Evolutionary conservation across 37 sponge, comb jelly and placozoan genomes (phyloP).

Genomic region (Aphrocallistes beatrix): DNA sequence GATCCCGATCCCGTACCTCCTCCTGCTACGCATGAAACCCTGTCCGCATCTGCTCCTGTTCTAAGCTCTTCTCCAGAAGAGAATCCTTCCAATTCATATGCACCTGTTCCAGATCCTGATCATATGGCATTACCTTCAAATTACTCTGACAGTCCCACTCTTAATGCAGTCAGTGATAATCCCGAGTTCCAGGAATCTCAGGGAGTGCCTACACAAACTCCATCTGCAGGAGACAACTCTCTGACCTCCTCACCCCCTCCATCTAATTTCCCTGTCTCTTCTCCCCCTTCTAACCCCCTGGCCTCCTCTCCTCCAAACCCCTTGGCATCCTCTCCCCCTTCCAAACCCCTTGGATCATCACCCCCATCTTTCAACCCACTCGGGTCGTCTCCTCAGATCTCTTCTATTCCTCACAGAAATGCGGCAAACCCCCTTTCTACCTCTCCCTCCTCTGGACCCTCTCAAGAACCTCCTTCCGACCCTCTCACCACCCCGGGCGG

Average conservation of each 20-base stretch:
- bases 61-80: not conserved
- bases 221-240: no score
- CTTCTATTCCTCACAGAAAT: not conserved
- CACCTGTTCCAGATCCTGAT: not conserved
- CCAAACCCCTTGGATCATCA: not conserved
- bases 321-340: not conserved
- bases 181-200: no score
- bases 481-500: not conserved
- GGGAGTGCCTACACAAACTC: no score
- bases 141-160: not conserved
- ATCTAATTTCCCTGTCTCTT: no score
- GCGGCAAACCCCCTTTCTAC: not conserved
- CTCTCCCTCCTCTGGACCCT: no score
- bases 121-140: not conserved
- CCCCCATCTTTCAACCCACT: not conserved
- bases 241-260: no score
- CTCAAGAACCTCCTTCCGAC: no score
- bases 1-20: not conserved
- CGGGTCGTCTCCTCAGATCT: not conserved
- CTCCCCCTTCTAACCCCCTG: not conserved
- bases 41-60: not conserved
- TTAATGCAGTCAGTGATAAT: not conserved
- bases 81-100: not conserved
- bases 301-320: not conserved
- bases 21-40: not conserved